A percentile compares a stretch with the other conserved stretches of the same genome.
These are phyloP conservation scores for Leucozona laternaria DNA, from an alignment of 2,888 invertebrate species.

Conservation along the genomic window DNA sequence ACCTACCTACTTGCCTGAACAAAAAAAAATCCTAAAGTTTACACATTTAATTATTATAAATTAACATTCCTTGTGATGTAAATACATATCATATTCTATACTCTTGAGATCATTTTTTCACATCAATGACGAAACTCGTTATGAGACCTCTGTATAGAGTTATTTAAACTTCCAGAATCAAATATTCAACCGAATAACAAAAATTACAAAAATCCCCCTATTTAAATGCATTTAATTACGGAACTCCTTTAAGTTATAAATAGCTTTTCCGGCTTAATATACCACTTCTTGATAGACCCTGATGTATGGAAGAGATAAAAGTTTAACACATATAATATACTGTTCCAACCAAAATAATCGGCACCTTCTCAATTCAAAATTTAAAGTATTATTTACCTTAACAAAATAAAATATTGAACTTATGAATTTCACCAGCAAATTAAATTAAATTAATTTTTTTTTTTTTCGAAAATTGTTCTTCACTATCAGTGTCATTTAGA, in stretches of 20 bases:
- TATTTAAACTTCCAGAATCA: background rate
- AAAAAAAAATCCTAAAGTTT: constrained; percentile 20
- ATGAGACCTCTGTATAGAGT: background rate
- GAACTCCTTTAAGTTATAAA: constrained; percentile 37
- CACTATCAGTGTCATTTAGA: too few relatives aligned
- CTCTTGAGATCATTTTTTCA: constrained; percentile 22
- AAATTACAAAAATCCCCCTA: constrained; percentile 1
- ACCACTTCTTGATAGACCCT: background rate
- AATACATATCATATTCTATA: too few relatives aligned
- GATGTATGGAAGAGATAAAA: constrained; percentile 5
- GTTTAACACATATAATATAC: constrained; percentile 2
- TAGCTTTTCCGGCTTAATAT: constrained; percentile 5
- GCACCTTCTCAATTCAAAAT: background rate
- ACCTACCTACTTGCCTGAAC: too few relatives aligned
- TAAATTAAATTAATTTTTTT: background rate
- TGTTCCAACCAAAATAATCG: background rate
- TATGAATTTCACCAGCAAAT: constrained; percentile 3
- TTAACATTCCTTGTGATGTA: constrained; percentile 20
- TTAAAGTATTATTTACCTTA: background rate
- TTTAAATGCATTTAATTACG: constrained; percentile 16
- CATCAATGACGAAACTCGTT: constrained; percentile 21
- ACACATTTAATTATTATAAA: constrained; percentile 41
- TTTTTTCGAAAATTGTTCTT: too few relatives aligned
- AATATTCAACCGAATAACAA: background rate
- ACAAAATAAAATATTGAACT: background rate